A percentile compares a stretch with the other conserved stretches of the same genome.
These are phyloP conservation scores for Scotopteryx bipunctaria DNA, from an alignment of 2,888 invertebrate genomes.

Conservation along the genomic window DNA sequence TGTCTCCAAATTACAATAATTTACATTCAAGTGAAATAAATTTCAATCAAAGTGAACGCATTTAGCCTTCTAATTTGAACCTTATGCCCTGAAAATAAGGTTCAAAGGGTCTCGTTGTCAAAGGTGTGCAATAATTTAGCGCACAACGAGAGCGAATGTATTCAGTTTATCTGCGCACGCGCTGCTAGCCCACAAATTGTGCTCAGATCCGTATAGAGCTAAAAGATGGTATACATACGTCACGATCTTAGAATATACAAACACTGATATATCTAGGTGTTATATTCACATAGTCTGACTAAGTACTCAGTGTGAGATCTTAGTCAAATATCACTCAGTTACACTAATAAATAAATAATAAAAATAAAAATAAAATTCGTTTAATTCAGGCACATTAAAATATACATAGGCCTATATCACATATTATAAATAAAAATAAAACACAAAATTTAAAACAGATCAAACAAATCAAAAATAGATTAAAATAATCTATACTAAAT, in stretches of 20 bases:
- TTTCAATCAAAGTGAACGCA: constrained; percentile 36
- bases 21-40: constrained; percentile 34
- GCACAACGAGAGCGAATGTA: constrained; percentile 63
- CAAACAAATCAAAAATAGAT: too few species aligned
- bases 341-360: too few species aligned
- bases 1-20: constrained; percentile 33
- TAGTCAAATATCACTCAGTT: too few species aligned
- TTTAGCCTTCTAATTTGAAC: not conserved
- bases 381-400: too few species aligned
- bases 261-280: not conserved
- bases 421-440: too few species aligned
- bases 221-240: constrained; percentile 49
- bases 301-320: too few species aligned
- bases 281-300: too few species aligned
- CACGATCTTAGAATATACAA: constrained; percentile 44
- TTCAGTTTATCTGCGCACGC: constrained; percentile 65
- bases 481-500: too few species aligned
- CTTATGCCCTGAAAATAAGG: constrained; percentile 13
- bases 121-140: constrained; percentile 54
- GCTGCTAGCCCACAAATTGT: constrained; percentile 74
- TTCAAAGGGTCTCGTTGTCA: constrained; percentile 28
- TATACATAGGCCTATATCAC: too few species aligned
- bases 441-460: too few species aligned
- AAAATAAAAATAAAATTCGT: too few species aligned
- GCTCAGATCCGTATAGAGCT: constrained; percentile 53